A percentile compares a stretch with the other conserved stretches of the same genome.
Evolutionary conservation across 2,888 invertebrate species (phyloP).

Genomic region (Griposia aprilina): DNA sequence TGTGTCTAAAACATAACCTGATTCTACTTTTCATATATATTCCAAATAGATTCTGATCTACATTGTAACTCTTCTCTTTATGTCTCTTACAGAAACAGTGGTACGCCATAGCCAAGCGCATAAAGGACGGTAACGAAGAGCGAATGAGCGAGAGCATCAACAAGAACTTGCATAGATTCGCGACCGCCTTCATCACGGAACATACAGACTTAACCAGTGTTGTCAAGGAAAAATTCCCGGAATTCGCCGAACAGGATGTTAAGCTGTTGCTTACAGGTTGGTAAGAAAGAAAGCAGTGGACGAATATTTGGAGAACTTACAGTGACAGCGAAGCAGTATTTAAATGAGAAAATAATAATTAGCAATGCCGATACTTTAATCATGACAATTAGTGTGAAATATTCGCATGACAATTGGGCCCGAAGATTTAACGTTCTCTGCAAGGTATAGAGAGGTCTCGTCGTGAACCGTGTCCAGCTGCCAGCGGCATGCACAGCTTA

Average conservation of each 20-base stretch:
- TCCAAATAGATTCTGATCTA: too few relatives aligned
- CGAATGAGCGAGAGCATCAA: slow-evolving; percentile 58
- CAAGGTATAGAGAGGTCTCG: too few relatives aligned
- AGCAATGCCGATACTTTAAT: not conserved
- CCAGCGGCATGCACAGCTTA: too few relatives aligned
- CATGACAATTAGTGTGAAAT: too few relatives aligned
- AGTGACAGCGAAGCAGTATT: too few relatives aligned
- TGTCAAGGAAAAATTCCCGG: slow-evolving; percentile 88
- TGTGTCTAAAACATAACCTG: too few relatives aligned
- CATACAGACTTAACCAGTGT: slow-evolving; percentile 89
- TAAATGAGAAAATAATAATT: too few relatives aligned
- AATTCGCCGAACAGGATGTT: slow-evolving; percentile 73
- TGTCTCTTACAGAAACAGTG: slow-evolving; percentile 88
- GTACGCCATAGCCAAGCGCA: slow-evolving; percentile 90
- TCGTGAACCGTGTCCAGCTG: too few relatives aligned
- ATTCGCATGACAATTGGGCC: too few relatives aligned
- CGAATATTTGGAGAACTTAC: too few relatives aligned
- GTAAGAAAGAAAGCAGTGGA: not conserved
- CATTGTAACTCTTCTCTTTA: not conserved
- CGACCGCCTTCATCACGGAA: slow-evolving; percentile 91
- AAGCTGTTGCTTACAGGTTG: slow-evolving; percentile 90
- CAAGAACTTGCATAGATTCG: slow-evolving; percentile 90
- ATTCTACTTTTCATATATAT: too few relatives aligned
- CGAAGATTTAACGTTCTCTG: too few relatives aligned
- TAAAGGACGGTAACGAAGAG: slow-evolving; percentile 71